These are phyloP conservation scores for Rhinopomastus cyanomelas DNA, from an alignment of 2,113 vertebrate genomes.

Conservation along the genomic window DNA sequence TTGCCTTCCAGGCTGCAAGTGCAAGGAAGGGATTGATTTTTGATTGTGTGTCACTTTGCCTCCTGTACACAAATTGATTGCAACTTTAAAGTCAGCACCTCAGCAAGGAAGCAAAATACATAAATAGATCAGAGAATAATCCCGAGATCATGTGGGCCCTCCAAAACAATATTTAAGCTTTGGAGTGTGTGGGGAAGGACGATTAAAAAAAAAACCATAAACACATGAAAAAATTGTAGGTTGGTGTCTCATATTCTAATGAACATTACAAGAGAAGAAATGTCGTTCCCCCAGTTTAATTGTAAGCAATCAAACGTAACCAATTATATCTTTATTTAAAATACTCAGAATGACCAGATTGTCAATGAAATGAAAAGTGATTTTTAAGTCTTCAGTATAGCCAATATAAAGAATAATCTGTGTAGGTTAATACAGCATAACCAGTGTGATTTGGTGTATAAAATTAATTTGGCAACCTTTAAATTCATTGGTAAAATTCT, in stretches of 20 bases:
- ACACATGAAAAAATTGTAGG: background rate
- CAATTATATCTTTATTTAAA: background rate
- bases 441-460: background rate
- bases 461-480: background rate
- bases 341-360: background rate
- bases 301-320: background rate
- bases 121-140: background rate
- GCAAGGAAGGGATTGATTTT: too few species aligned
- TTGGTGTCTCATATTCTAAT: background rate
- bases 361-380: background rate
- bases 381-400: background rate
- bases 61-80: background rate
- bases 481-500: background rate
- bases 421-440: background rate
- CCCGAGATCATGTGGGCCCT: background rate
- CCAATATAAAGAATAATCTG: background rate
- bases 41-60: background rate
- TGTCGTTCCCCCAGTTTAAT: background rate
- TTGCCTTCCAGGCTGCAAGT: too few species aligned
- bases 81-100: background rate
- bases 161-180: background rate
- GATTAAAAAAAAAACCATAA: background rate
- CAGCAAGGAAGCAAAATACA: background rate
- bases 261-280: background rate
- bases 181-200: background rate